Evolutionary conservation across 2,888 invertebrate genomes (phyloP), one percentile per base, ranked within the genome.

Genomic region (Pilophorus perplexus): DNA sequence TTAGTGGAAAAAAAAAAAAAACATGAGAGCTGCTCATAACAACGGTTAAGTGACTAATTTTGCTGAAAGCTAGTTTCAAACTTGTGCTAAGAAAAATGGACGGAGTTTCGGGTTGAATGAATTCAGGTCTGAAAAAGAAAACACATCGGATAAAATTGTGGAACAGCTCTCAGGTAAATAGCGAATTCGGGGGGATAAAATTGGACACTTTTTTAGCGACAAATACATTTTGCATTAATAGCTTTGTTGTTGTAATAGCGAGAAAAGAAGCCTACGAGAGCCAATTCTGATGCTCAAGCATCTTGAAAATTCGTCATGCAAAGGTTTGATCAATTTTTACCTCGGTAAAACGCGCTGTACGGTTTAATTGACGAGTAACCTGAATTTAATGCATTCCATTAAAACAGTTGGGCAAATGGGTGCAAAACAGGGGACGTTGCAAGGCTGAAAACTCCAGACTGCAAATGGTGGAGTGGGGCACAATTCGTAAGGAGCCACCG

Each of bases 71-170:
- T 67, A 72, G 71, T 59, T 25, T 67, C 62, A 66, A 66, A 66
- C 55, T 57, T 70, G 59, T 74, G 79, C 78, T 74, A 82, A 77
- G 79, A 82, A 82, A 76, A 83, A 83, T 67, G 83, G 83, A 77
- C 81, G 78, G 72, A 82, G 83, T 78, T 81, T 81, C 73, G 81
- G 78, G 79, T 83, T 83, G 79, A 82, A 83, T 77, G 81, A 80
- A 76, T 79, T 78, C 77, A 77, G 77, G 78, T 82, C 82, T 83
- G 83, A 79, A 83, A 82, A 78, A 75, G 78, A 76, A 71, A 75
- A 38, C 27, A 59, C 59, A 42, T 38, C 12, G n/a, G n/a, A n/a
- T n/a, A 33, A 33, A 33, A 33, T 66, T 57, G 52, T 57, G 66
- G 23, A 57, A 66, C 66, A 66, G 66, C 66, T 66, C 66, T 66